Evolutionary conservation across 2,888 invertebrate species (phyloP), one percentile per base, ranked within the genome.

Genomic region (Cabera pusaria): DNA sequence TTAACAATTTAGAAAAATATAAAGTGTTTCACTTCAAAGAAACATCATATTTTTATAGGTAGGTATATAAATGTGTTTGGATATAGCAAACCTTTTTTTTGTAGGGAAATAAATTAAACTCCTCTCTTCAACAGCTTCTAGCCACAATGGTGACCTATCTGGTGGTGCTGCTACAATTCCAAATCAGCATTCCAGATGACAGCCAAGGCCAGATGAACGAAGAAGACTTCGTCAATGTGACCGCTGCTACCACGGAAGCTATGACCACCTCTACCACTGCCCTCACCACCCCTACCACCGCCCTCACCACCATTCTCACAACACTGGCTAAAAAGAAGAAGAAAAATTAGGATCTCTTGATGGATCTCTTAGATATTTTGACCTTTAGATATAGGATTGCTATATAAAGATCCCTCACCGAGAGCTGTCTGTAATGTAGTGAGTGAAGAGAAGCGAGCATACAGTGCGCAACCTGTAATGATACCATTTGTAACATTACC

Each of bases 121-220:
- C 24, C 0, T 6, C 6, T 14, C 11, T 20, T 5, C 86, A 80
- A 29, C 77, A 93, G 91, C 76, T 94, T 5, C 71, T 94, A 45
- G 93, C 94, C 3, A 94, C 94, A 10, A 94, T 94, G 94, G 94
- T 94, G 16, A 94, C 94, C 0, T 94, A 94, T 72, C 72, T 94
- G 48, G 94, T 94, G 7, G 94, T 94, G 12, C 67, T 94, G 38
- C 80, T 94, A 20, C 94, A 94, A 67, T 94, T 94, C 77, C 94
- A 94, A 81, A 94, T 94, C 42, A 94, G 94, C 63, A 93, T 94
- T 56, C 94, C 94, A 0, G 93, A 93, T 43, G 91, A 91, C 1
- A 64, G 53, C 12, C 71, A 65, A 22, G 48, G 50, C 32, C 32
- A 35, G 17, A 29, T 27, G 7, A 49, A 53, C 8, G 48, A 50